Evolutionary conservation across 92 coral and sea anemone genomes (phyloP).

Genomic region (Heliopora coerulea): DNA sequence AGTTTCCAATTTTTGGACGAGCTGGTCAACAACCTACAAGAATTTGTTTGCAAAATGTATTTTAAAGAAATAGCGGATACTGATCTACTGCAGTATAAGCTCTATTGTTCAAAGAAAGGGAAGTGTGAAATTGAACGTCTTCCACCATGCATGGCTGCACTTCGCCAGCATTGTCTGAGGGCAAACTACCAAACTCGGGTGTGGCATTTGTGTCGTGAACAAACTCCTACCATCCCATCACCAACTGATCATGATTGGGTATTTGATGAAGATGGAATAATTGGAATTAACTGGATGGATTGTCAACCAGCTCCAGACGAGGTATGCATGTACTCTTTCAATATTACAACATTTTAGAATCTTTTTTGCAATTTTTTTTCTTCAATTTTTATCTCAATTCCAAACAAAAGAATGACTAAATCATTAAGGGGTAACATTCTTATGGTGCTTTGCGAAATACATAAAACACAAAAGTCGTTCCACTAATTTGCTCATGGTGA

Average conservation of each 20-base stretch:
- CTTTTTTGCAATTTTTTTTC: no score
- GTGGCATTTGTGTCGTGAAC: neutral
- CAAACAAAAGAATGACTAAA: no score
- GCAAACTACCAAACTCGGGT: conserved; percentile 15
- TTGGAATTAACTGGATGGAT: conserved; percentile 12
- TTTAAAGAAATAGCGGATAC: conserved; percentile 17
- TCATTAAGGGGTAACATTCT: no score
- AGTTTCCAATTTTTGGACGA: neutral
- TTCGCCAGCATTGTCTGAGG: conserved; percentile 8
- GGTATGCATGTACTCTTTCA: neutral
- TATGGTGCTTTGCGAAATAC: no score
- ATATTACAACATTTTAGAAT: no score
- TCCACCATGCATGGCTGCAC: conserved; percentile 10
- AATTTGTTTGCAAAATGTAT: conserved; percentile 9
- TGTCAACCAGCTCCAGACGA: conserved; percentile 32
- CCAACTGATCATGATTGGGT: conserved; percentile 4
- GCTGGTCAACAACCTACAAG: conserved; percentile 1
- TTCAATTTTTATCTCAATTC: no score
- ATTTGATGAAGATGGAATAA: conserved; percentile 7
- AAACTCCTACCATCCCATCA: conserved; percentile 1
- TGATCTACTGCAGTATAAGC: conserved; percentile 12
- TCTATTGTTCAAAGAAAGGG: conserved; percentile 14
- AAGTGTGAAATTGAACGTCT: conserved; percentile 6
- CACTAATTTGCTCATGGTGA: no score
- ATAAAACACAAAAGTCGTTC: no score